Evolutionary conservation across 1,140 invertebrate species (phyloP), one percentile per base, ranked within the genome.

Genomic region (Drosophila melanica): DNA sequence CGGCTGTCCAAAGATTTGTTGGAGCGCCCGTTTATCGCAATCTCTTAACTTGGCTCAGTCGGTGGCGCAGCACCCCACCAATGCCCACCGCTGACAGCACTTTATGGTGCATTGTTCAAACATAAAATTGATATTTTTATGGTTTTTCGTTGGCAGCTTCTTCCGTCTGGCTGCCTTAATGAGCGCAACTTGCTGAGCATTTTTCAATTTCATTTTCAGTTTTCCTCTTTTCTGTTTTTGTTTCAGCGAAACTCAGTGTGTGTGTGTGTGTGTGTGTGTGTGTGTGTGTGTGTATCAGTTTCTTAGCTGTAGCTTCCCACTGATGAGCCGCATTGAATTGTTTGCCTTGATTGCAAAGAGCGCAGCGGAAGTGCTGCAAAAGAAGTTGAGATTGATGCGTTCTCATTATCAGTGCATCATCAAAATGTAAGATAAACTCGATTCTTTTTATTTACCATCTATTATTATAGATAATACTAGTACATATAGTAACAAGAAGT

Each of bases 111-210:
- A 78, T 78, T 78, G 76, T 78, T 78, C 75, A 78, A 78, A 78
- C 76, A 78, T 78, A 78, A 78, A 78, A 78, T 78, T 78, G 76
- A 78, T 78, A 78, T 77, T 78, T 78, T 78, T 78, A 78, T 73
- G 75, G 51, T 41, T 67, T 58, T 33, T 70, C 59, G 59, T 35
- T 63, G 59, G 59, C 45, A 51, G 42, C 58, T 60, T 37, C 59
- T 63, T 63, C 59, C 59, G 59, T 51, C 51, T 63, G 47, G 45
- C 33, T 51, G 45, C 45, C 59, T 63, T 63, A 63, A 63, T 63
- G 59, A 63, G 59, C 59, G n/a, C 33, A 41, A 63, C 45, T 63
- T 50, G 59, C 59, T 33, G 20, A 50, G 20, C 12, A 39, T 63
- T 58, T 45, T 58, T 58, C 41, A 51, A n/a, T 48, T 45, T 45